Base-by-base conservation (phyloP, 2,888 invertebrate species). In the Marasmarcha lunaedactyla region DNA sequence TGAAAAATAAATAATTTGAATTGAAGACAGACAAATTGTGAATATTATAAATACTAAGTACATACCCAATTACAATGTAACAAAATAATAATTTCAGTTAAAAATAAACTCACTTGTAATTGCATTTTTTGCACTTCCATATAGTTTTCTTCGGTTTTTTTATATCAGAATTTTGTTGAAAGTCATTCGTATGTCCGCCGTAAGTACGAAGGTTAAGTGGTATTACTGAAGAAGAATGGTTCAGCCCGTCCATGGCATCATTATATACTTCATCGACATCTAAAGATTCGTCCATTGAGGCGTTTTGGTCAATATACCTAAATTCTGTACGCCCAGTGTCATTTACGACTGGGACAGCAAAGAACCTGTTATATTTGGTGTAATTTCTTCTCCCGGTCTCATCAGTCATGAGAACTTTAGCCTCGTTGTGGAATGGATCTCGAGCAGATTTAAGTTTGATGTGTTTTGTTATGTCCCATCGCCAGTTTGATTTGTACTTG, bases 401-500 rank as follows among this genome's bases (percentile, higher is more conserved):
- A 64, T 95, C 95, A 37, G 94, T 95, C 90, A 95, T 92, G 41
- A 95, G 83, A 35, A 95, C 94, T 71, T 91, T 90, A 37, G 92
- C 93, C 46, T 87, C 87, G 55, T 89, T 88, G 69, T 95, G 95
- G 37, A 89, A 89, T 38, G 90, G 90, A 76, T 94, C 95, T 47
- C 94, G 86, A 14, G 91, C 91, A 5, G 93, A 91, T 81, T 95
- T 95, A 55, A 95, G 84, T 58, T 94, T 91, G 48, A 97, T 96
- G 70, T 98, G 98, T 69, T 97, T 95, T 15, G 95, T 94, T 44
- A 97, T 95, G 76, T 97, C 97, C 94, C 96, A 97, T 48, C 96
- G 89, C 96, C 97, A 97, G 65, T 97, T 97, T 15, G 96, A 96
- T 53, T 94, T 90, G 63, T 96, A 95, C 39, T 93, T 91, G 77